A percentile compares a stretch with the other conserved stretches of the same genome.
Conservation (phyloP, 2,797 vertebrate genomes). For the Mionectes olivaceus region DNA sequence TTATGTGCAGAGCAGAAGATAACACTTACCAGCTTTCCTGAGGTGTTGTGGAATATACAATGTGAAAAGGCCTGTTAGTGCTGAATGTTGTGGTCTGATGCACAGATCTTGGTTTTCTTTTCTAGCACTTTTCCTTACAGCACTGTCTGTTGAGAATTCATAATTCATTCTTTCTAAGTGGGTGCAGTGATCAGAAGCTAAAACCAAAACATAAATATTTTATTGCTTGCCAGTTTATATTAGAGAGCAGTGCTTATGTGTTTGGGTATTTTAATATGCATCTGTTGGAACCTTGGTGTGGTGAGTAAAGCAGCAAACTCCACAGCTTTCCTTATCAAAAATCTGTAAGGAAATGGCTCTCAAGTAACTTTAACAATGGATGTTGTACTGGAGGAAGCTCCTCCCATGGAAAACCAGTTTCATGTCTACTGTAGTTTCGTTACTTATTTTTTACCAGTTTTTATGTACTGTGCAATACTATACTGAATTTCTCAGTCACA, state of each 20-base stretch:
- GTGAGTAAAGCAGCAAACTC: background rate
- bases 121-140: conserved; percentile 49
- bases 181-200: conserved; percentile 56
- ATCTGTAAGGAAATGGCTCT: conserved; percentile 47
- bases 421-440: conserved; percentile 3
- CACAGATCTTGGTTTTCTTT: background rate
- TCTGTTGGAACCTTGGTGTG: background rate
- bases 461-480: background rate
- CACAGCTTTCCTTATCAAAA: background rate
- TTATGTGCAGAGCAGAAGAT: background rate
- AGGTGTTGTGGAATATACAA: background rate
- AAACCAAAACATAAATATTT: conserved; percentile 22
- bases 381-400: conserved; percentile 14
- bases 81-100: background rate
- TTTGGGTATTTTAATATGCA: background rate
- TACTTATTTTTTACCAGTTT: conserved; percentile 12
- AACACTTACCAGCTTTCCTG: background rate
- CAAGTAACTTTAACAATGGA: conserved; percentile 11
- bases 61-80: background rate
- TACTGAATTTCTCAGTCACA: conserved; percentile 38
- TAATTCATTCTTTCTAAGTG: conserved; percentile 61
- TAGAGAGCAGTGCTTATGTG: background rate
- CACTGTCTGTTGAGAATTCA: conserved; percentile 1
- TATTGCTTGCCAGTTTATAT: conserved; percentile 30
- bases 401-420: conserved; percentile 38